Conservation (phyloP, 2,113 vertebrate genomes). For the Mionectes macconnelli region DNA sequence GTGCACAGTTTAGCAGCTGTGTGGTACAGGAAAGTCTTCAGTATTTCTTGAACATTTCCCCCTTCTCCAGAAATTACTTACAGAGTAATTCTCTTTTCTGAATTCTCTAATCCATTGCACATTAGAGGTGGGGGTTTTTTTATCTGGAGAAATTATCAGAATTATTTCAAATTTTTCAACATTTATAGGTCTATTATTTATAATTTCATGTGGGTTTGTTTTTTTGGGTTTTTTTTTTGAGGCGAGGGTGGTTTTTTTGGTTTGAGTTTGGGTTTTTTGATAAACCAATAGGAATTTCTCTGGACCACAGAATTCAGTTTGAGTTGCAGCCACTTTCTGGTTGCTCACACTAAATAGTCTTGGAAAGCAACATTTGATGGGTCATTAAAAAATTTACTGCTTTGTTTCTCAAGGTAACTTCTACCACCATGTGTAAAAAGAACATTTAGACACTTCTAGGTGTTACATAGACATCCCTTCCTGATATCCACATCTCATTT, state of each 20-base stretch:
- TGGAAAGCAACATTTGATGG: not conserved
- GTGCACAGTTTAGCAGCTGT: not conserved
- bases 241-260: not conserved
- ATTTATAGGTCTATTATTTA: not conserved
- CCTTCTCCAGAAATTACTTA: not conserved
- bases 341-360: not conserved
- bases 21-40: not conserved
- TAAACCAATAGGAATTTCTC: not conserved
- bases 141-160: not conserved
- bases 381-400: not conserved
- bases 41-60: not conserved
- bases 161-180: not conserved
- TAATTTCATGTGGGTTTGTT: not conserved
- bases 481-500: not conserved
- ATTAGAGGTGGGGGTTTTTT: not conserved
- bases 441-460: not conserved
- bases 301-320: not conserved
- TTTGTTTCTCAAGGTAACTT: not conserved
- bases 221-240: not conserved
- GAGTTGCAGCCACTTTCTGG: not conserved
- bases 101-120: not conserved
- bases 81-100: not conserved
- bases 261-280: not conserved
- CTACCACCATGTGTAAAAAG: not conserved
- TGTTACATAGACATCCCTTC: not conserved